Evolutionary conservation across 2,113 vertebrate genomes (phyloP).

Genomic region (Myrmophylax atrothorax): DNA sequence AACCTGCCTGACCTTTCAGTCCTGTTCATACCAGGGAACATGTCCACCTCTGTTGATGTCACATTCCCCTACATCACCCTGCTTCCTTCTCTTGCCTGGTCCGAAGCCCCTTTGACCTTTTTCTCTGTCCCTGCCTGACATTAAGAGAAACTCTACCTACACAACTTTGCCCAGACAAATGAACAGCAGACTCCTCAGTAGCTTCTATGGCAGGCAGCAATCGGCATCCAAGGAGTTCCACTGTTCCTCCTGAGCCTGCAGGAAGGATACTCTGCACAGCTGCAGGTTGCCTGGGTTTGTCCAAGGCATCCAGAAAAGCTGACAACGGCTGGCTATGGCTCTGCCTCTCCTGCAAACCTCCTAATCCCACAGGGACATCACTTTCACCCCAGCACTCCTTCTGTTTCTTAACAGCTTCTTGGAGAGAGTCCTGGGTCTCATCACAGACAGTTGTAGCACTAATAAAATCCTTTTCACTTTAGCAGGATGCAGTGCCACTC

Average conservation of each 20-base stretch:
- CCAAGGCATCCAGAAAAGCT: slow-evolving; percentile 11
- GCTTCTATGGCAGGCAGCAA: neutral
- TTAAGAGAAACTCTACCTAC: neutral
- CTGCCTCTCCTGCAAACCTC: neutral
- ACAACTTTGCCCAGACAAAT: neutral
- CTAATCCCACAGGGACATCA: neutral
- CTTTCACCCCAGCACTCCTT: neutral
- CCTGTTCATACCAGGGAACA: neutral
- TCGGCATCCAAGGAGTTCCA: neutral
- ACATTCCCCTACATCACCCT: neutral
- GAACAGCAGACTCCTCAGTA: neutral
- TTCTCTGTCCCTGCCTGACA: neutral
- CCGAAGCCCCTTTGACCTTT: neutral
- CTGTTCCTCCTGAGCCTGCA: neutral
- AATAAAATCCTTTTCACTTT: neutral
- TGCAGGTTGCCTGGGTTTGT: neutral
- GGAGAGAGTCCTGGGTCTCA: neutral
- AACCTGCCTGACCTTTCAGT: neutral
- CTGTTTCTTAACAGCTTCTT: neutral
- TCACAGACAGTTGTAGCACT: neutral
- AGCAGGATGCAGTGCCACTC: neutral
- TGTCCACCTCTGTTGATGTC: neutral
- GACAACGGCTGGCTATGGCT: neutral
- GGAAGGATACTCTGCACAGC: neutral
- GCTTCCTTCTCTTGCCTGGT: neutral